Conservation (phyloP, 2,113 vertebrate species). For the Rhea americana region DNA sequence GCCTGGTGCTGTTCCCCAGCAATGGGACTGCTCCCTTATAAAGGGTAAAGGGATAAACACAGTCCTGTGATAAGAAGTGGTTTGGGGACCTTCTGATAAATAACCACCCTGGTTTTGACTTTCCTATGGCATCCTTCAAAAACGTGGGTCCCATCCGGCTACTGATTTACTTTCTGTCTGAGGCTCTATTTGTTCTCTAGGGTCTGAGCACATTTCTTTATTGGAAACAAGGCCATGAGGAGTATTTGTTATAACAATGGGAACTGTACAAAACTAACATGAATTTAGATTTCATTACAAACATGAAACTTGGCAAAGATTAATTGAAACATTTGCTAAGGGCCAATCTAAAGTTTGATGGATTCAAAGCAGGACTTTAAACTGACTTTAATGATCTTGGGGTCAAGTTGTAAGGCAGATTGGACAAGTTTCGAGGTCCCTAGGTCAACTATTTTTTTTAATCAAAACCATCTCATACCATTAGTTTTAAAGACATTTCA, state of each 20-base stretch:
- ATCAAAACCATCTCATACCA: background rate
- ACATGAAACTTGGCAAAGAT: constrained; percentile 45
- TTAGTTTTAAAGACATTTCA: constrained; percentile 25
- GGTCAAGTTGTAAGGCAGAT: constrained; percentile 49
- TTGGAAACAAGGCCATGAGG: background rate
- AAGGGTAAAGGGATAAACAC: background rate
- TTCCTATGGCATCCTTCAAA: background rate
- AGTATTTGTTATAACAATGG: background rate
- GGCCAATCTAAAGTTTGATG: background rate
- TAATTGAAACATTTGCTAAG: constrained; percentile 46
- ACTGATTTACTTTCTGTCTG: background rate
- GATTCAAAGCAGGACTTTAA: constrained; percentile 29
- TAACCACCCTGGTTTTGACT: background rate
- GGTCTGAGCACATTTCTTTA: background rate
- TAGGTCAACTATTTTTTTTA: background rate
- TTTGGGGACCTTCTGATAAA: background rate
- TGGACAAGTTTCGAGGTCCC: constrained; percentile 26
- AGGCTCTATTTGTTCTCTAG: background rate
- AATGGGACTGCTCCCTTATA: background rate
- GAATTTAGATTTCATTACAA: constrained; percentile 49
- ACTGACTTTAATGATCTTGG: background rate
- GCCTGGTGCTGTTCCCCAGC: background rate
- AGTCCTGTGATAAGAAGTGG: background rate
- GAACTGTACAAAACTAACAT: background rate
- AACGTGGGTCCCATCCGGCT: background rate